Percentiles rank a stretch among this genome's conserved stretches.
phyloP scores from a whole-genome alignment of 2,888 invertebrate genomes.

The Drymonia ruficornis region DNA sequence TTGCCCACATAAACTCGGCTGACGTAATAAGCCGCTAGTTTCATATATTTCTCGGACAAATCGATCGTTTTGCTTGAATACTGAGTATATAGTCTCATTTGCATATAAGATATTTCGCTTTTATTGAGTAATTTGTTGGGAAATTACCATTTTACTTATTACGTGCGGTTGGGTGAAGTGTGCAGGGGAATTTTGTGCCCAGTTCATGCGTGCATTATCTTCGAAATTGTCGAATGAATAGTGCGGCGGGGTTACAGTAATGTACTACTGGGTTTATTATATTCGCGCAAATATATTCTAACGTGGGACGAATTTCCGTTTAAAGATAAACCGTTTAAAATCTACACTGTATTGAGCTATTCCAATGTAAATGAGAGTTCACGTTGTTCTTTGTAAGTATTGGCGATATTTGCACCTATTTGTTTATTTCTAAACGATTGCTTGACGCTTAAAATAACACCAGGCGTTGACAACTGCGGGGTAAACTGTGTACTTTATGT shows the following conservation, averaged over 20 bases:
- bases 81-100: slow-evolving; percentile 55
- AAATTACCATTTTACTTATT: slow-evolving; percentile 57
- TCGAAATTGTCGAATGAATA: slow-evolving; percentile 29
- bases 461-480: neutral
- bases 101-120: slow-evolving; percentile 61
- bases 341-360: slow-evolving; percentile 29
- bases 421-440: neutral
- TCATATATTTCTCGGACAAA: slow-evolving; percentile 77
- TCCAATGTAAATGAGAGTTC: slow-evolving; percentile 16
- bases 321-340: slow-evolving; percentile 40
- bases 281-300: slow-evolving; percentile 7
- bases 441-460: neutral
- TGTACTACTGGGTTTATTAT: slow-evolving; percentile 34
- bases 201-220: slow-evolving; percentile 34
- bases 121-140: slow-evolving; percentile 52
- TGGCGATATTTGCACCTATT: slow-evolving; percentile 6
- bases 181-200: slow-evolving; percentile 41
- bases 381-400: slow-evolving; percentile 15
- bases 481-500: neutral
- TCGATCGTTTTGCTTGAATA: slow-evolving; percentile 63
- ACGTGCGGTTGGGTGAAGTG: slow-evolving; percentile 43
- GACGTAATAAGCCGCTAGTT: slow-evolving; percentile 71
- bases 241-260: slow-evolving; percentile 28
- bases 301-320: slow-evolving; percentile 26
- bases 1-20: slow-evolving; percentile 69